phyloP scores from a whole-genome alignment of 2,888 invertebrate species.

The Punctoribates punctum region DNA sequence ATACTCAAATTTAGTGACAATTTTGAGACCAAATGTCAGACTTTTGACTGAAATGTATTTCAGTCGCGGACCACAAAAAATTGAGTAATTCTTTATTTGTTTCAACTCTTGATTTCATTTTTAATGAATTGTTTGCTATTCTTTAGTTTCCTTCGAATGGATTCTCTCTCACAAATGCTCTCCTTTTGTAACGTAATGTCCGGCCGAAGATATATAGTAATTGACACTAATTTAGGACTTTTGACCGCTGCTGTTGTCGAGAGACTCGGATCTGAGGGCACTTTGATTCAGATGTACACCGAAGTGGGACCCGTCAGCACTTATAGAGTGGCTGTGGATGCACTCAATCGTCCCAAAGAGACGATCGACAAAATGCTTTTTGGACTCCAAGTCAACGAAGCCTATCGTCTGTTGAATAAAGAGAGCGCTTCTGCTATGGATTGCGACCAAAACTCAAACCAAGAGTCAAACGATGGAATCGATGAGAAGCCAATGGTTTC shows the following conservation, averaged over 20 bases:
- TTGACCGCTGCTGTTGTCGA: constrained; percentile 76
- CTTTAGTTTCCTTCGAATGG: constrained; percentile 68
- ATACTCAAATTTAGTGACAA: constrained; percentile 76
- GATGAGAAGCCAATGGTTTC: neutral
- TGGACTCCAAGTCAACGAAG: constrained; percentile 58
- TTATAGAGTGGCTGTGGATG: constrained; percentile 64
- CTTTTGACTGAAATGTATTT: constrained; percentile 80
- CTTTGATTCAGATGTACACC: constrained; percentile 53
- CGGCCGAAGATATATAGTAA: constrained; percentile 53
- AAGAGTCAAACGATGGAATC: neutral
- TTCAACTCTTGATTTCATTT: constrained; percentile 20
- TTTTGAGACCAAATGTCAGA: constrained; percentile 74
- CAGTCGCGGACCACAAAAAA: constrained; percentile 64
- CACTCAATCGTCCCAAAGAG: constrained; percentile 72
- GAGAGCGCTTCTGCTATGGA: neutral
- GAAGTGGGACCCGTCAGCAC: constrained; percentile 48
- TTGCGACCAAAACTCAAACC: neutral
- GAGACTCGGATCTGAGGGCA: constrained; percentile 63
- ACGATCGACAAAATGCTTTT: constrained; percentile 67
- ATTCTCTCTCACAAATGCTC: constrained; percentile 83
- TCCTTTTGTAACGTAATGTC: constrained; percentile 74
- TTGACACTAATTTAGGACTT: constrained; percentile 76
- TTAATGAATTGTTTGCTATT: constrained; percentile 25
- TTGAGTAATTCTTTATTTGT: constrained; percentile 51
- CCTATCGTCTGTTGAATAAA: constrained; percentile 21